Evolutionary conservation across 2,797 vertebrate species (phyloP), one percentile per base, ranked within the genome.

Genomic region (Galaxias olidus): DNA sequence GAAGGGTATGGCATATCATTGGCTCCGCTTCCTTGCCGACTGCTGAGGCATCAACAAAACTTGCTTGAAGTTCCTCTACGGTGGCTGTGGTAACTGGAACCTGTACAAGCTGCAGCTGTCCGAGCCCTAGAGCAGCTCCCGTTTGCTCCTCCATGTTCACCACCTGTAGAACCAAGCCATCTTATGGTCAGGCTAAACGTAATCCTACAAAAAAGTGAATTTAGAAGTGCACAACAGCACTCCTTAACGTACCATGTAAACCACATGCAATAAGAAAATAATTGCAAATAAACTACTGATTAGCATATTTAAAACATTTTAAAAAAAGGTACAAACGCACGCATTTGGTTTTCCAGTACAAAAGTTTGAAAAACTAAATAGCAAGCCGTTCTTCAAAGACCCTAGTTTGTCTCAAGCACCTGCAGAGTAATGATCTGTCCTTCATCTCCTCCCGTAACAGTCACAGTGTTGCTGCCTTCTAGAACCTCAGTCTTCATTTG

Each of bases 401-500:
- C 30, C 30, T 30, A 30, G 30, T 6, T 30, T 30, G 30, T 30
- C 30, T 30, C 30, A 30, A 30, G 30, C 30, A 30, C 30, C 86
- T 90, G 89, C 51, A 98, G 92, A 0, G 98, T 99, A 85, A 99
- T 99, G 74, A 99, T 98, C 82, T 99, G 97, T 0, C 97, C 98
- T 79, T 99, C 96, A 4, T 98, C 98, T 71, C 96, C 96, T 0
- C 94, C 95, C 10, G 95, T 93, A 72, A 98, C 97, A 0, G 90
- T 92, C 59, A 92, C 87, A 1, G 92, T 76, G 62, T 87, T 10
- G 0, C 79, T 76, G 41, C 91, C 94, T 74, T 98, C 97, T 90
- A 98, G 91, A 59, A 98, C 96, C 86, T 99, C 96, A 0, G 96
- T 97, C 90, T 99, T 99, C 96, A 99, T 98, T 40, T 99, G 97